phyloP scores from a whole-genome alignment of 2,113 vertebrate species.

The Oriolus oriolus region DNA sequence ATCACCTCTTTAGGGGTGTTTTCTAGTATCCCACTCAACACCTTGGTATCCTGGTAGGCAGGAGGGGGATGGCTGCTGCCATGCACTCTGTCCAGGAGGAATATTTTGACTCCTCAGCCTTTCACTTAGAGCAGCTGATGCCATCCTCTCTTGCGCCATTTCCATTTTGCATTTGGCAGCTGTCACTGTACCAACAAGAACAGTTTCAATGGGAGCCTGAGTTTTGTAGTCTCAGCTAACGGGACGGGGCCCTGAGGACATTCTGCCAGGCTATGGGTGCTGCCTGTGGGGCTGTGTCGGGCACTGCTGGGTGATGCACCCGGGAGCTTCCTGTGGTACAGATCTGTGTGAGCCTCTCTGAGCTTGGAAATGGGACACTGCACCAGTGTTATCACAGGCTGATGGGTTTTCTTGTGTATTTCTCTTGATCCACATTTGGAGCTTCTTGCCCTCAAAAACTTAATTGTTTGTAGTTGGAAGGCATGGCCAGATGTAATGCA shows the following conservation, averaged over 20 bases:
- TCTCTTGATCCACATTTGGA: not conserved
- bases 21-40: not conserved
- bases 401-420: not conserved
- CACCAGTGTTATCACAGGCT: fast-evolving
- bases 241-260: not conserved
- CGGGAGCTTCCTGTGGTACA: not conserved
- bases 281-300: not conserved
- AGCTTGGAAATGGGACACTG: not conserved
- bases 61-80: not conserved
- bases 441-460: not conserved
- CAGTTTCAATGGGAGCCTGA: not conserved
- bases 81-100: not conserved
- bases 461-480: not conserved
- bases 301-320: not conserved
- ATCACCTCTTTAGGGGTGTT: not conserved
- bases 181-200: not conserved
- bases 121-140: not conserved
- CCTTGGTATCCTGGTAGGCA: not conserved
- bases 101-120: not conserved
- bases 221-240: fast-evolving
- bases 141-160: not conserved
- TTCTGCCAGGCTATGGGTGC: not conserved
- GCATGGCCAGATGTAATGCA: not conserved
- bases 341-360: fast-evolving
- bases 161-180: not conserved